phyloP scores from a whole-genome alignment of 2,113 vertebrate genomes.

The Pelecanus crispus region DNA sequence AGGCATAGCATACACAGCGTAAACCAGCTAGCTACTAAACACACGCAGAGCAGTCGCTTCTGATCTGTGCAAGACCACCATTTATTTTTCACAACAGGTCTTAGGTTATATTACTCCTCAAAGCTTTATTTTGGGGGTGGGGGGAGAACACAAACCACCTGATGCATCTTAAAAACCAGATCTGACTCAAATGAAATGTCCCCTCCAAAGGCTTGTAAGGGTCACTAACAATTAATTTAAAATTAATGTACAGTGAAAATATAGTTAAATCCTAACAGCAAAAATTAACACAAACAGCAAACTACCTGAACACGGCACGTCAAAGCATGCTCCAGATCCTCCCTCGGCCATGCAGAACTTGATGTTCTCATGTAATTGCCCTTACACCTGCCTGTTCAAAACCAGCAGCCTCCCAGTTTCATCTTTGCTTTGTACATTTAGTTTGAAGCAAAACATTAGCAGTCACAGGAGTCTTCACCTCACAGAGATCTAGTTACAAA shows the following conservation, averaged over 20 bases:
- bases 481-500: neutral
- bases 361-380: neutral
- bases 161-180: neutral
- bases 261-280: neutral
- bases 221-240: neutral
- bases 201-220: neutral
- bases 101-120: neutral
- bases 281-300: neutral
- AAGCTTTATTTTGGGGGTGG: neutral
- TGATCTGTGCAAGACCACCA: neutral
- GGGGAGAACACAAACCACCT: neutral
- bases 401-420: neutral
- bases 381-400: neutral
- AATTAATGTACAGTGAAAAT: neutral
- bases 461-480: neutral
- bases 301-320: fast-evolving
- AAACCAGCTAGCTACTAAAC: neutral
- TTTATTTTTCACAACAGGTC: neutral
- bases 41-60: neutral
- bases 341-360: neutral
- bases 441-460: neutral
- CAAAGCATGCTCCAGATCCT: neutral
- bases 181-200: neutral
- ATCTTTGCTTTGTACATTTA: neutral
- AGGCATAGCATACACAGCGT: neutral